Base-by-base conservation (phyloP, 2,888 invertebrate species). In the Eupithecia exiguata region DNA sequence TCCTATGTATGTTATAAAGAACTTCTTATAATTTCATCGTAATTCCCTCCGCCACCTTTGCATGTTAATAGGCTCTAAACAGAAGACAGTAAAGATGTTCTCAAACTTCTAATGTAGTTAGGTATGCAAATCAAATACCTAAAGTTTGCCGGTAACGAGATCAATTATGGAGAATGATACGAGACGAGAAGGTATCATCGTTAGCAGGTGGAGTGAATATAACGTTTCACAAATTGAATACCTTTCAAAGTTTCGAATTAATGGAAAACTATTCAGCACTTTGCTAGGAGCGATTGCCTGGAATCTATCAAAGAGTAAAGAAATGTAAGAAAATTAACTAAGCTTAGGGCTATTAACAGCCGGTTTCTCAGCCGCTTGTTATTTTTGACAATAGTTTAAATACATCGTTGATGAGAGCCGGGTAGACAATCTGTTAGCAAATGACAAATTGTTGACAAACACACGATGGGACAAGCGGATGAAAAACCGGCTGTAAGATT, bases 61-160 rank as follows among this genome's bases (percentile, higher is more conserved):
- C 30, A 16, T 30, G 14, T 63, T 46, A 75, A 72, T 70, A 6
- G 63, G 10, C 43, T 67, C 68, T 46, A 73, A 66, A 69, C 70
- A 71, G 61, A 72, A 58, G 71, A 75, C 70, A 75, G 76, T 75
- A 76, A 80, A 76, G 82, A 82, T 72, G 75, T 78, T 80, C 78
- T 61, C 81, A 58, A 85, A 85, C 79, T 84, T 83, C 80, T 78
- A 85, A 77, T 78, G 79, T 81, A 84, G 82, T 86, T 83, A 84
- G 72, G 61, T 78, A 87, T 87, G 88, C 87, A 84, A 87, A 88
- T 87, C 87, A 84, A 87, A 88, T 87, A 82, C 72, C 79, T 74
- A 72, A 86, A 87, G 81, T 87, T 87, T 74, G 74, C 58, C 68
- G 78, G 78, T 83, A 82, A 83, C 75, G 69, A 79, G 83, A 83